Evolutionary conservation across 2,113 vertebrate species (phyloP).

Genomic region (Istiophorus platypterus): DNA sequence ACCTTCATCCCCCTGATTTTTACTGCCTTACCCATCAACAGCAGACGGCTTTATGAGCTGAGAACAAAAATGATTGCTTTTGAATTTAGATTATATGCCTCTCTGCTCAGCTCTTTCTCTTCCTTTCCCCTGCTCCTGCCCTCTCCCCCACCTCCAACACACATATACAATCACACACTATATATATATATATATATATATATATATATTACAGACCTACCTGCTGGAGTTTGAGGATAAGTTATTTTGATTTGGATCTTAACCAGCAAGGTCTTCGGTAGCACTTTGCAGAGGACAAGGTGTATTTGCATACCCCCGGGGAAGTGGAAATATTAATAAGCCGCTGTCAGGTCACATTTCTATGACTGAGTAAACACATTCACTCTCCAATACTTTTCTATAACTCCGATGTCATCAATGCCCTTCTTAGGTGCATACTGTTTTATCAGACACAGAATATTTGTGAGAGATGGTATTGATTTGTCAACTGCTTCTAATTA

Average conservation of each 20-base stretch:
- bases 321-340: slow-evolving; percentile 77
- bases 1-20: slow-evolving; percentile 65
- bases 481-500: background rate
- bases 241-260: slow-evolving; percentile 63
- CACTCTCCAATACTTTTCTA: slow-evolving; percentile 43
- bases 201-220: background rate
- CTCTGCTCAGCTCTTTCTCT: slow-evolving; percentile 54
- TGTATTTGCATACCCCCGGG: slow-evolving; percentile 74
- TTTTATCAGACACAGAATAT: background rate
- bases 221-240: slow-evolving; percentile 39
- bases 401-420: slow-evolving; percentile 18
- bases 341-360: slow-evolving; percentile 68
- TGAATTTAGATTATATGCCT: slow-evolving; percentile 74
- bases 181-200: slow-evolving; percentile 5
- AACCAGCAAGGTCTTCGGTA: slow-evolving; percentile 52
- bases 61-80: slow-evolving; percentile 80
- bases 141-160: slow-evolving; percentile 28
- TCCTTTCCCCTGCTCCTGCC: slow-evolving; percentile 10
- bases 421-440: background rate
- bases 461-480: background rate
- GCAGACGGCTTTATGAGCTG: slow-evolving; percentile 75
- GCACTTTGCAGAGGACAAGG: slow-evolving; percentile 72
- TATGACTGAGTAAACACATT: slow-evolving; percentile 71
- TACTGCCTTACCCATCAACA: slow-evolving; percentile 67
- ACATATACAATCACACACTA: slow-evolving; percentile 13